Evolutionary conservation across 2,797 vertebrate species (phyloP).

Genomic region (Salarias fasciatus): DNA sequence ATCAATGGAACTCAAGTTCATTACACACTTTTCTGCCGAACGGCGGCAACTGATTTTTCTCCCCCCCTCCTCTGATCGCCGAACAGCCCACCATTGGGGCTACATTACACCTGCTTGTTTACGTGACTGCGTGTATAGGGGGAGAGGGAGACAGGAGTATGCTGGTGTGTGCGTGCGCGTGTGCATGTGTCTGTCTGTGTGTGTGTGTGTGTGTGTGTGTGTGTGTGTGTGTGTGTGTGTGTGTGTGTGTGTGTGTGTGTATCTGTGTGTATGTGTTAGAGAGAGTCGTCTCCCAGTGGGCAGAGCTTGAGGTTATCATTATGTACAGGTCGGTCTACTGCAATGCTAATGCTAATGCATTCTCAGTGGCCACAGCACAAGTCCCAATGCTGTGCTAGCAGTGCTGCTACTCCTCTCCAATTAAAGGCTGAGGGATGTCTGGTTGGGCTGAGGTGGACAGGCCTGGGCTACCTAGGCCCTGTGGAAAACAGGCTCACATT

Average conservation of each 20-base stretch:
- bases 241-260: slow-evolving; percentile 34
- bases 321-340: slow-evolving; percentile 69
- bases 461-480: slow-evolving; percentile 54
- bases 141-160: slow-evolving; percentile 31
- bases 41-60: slow-evolving; percentile 53
- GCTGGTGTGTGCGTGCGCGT: slow-evolving; percentile 36
- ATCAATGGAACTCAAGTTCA: slow-evolving; percentile 82
- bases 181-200: slow-evolving; percentile 34
- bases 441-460: slow-evolving; percentile 66
- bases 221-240: slow-evolving; percentile 41
- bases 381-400: slow-evolving; percentile 65
- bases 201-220: slow-evolving; percentile 29
- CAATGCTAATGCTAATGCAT: slow-evolving; percentile 78
- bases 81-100: slow-evolving; percentile 66
- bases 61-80: slow-evolving; percentile 35
- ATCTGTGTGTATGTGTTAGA: slow-evolving; percentile 21
- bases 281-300: slow-evolving; percentile 61
- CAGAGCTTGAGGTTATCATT: slow-evolving; percentile 78
- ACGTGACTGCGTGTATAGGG: slow-evolving; percentile 63
- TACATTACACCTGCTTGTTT: slow-evolving; percentile 72
- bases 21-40: slow-evolving; percentile 77
- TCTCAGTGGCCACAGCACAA: slow-evolving; percentile 60
- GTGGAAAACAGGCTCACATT: slow-evolving; percentile 63
- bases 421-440: slow-evolving; percentile 72
- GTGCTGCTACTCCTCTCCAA: slow-evolving; percentile 72